Evolutionary conservation across 2,113 vertebrate species (phyloP).

Genomic region (Clarias macrocephalus): DNA sequence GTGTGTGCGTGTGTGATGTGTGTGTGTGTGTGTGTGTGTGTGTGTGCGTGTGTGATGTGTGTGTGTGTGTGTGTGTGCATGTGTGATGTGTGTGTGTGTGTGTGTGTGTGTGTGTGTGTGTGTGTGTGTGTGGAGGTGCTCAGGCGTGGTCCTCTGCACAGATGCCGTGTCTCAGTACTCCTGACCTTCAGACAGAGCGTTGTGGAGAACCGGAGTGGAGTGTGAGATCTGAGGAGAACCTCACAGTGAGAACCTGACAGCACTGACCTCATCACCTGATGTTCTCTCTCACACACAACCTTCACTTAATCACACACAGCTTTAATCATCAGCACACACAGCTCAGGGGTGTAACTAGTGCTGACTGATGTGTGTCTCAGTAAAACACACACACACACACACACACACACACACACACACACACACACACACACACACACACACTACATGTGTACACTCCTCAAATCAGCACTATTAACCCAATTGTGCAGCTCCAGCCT

Average conservation of each 20-base stretch:
- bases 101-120: background rate
- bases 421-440: background rate
- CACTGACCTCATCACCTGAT: background rate
- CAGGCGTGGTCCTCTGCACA: background rate
- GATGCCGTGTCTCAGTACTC: background rate
- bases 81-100: background rate
- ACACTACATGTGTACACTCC: background rate
- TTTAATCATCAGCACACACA: background rate
- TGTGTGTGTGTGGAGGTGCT: background rate
- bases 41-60: background rate
- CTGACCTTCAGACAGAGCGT: background rate
- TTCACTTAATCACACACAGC: background rate
- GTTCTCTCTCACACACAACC: background rate
- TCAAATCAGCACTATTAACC: background rate
- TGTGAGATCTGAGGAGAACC: background rate
- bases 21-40: no score
- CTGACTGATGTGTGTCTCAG: background rate
- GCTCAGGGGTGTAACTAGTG: background rate
- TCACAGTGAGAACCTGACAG: constrained; percentile 1
- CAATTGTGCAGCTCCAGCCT: background rate
- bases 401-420: no score
- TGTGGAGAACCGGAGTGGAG: background rate
- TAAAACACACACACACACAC: background rate
- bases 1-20: background rate
- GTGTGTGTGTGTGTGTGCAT: background rate